phyloP scores from a whole-genome alignment of 2,113 vertebrate species.

The Proterorhinus semilunaris region DNA sequence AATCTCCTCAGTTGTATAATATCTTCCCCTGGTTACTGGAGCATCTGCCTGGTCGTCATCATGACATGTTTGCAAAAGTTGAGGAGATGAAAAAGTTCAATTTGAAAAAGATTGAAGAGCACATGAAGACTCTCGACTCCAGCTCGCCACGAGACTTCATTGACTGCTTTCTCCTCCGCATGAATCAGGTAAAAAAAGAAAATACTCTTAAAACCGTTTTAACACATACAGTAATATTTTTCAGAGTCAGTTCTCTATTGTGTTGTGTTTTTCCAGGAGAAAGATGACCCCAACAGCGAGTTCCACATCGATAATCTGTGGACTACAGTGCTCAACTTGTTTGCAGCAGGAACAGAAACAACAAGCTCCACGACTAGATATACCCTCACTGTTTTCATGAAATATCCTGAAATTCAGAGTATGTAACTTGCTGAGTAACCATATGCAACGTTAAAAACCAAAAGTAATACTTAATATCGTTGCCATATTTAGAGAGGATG shows the following conservation, averaged over 20 bases:
- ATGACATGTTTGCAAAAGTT: background rate
- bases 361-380: slow-evolving; percentile 78
- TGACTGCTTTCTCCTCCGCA: slow-evolving; percentile 80
- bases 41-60: slow-evolving; percentile 76
- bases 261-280: slow-evolving; percentile 59
- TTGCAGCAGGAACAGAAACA: slow-evolving; percentile 78
- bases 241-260: too few species aligned
- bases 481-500: slow-evolving; percentile 71
- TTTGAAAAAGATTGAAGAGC: slow-evolving; percentile 64
- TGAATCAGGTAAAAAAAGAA: slow-evolving; percentile 67
- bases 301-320: slow-evolving; percentile 75
- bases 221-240: too few species aligned
- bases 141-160: slow-evolving; percentile 75
- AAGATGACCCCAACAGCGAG: slow-evolving; percentile 61
- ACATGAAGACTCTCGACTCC: slow-evolving; percentile 70
- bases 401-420: slow-evolving; percentile 75
- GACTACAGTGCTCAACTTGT: slow-evolving; percentile 74
- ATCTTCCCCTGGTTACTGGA: slow-evolving; percentile 77
- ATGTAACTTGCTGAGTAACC: background rate
- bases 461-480: background rate
- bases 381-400: slow-evolving; percentile 73
- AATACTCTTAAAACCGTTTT: too few species aligned
- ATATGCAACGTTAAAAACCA: background rate
- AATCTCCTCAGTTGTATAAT: slow-evolving; percentile 75
- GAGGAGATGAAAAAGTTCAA: slow-evolving; percentile 55